Evolutionary conservation across 2,888 invertebrate genomes (phyloP), one percentile per base, ranked within the genome.

Genomic region (Synergus itoensis): DNA sequence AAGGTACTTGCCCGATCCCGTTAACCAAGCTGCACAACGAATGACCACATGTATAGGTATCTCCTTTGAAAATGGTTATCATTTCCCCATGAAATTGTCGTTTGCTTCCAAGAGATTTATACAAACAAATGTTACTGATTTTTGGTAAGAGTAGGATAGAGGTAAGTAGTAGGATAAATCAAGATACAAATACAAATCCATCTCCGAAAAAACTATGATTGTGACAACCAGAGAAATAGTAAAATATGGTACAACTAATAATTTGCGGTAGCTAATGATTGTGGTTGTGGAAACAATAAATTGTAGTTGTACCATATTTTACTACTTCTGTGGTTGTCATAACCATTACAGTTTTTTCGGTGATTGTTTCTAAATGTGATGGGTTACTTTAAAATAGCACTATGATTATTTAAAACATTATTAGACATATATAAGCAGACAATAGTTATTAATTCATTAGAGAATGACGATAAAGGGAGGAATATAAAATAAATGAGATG

Each of bases 21-120:
- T 84, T 83, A 84, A 80, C 78, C 63, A 80, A 78, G 79, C 80
- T 79, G 80, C 80, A 79, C 65, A 79, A 82, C 82, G 80, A 82
- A 80, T 81, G 77, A 77, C 82, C 79, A 79, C 81, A 81, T 81
- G 80, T 78, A 53, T 45, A 78, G 76, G 79, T 80, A 76, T 81
- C 63, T 81, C 79, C 78, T 80, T 81, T 79, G 60, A 79, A 81
- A 83, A 81, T 81, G 78, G 76, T 79, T 83, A 81, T 79, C 76
- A 82, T 80, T 83, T 79, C 77, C 77, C 76, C 78, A 77, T 81
- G 79, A 80, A 83, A 82, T 82, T 77, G 78, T 80, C 79, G 75
- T 77, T 80, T 21, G 41, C 62, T 65, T 53, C 78, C 75, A 79
- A 83, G 76, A 80, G 78, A 81, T 79, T 9, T 73, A 40, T 11